Evolutionary conservation across 2,888 invertebrate species (phyloP).

Genomic region (Nasonia oneida): DNA sequence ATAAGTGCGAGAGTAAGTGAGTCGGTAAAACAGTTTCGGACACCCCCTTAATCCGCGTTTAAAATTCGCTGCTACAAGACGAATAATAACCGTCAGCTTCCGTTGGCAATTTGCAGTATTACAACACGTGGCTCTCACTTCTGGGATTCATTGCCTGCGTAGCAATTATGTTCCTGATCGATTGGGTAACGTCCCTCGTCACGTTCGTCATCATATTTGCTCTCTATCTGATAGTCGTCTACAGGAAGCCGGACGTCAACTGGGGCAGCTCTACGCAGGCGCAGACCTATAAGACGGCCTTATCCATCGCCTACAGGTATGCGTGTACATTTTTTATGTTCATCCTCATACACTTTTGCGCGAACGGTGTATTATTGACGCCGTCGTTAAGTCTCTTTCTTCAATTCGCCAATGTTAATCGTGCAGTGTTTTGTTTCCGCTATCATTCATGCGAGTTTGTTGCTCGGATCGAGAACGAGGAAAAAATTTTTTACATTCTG

Average conservation of each 20-base stretch:
- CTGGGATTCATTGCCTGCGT: conserved; percentile 91
- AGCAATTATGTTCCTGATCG: conserved; percentile 96
- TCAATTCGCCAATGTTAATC: not conserved
- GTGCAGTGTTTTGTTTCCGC: not conserved
- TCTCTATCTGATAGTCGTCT: conserved; percentile 94
- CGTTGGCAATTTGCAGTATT: conserved; percentile 84
- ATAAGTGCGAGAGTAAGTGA: too few species aligned
- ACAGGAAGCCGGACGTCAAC: conserved; percentile 97
- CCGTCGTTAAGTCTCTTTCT: not conserved
- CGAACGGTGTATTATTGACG: not conserved
- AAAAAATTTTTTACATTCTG: not conserved
- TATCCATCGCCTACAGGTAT: conserved; percentile 87
- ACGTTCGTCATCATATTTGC: conserved; percentile 93
- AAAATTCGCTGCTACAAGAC: not conserved
- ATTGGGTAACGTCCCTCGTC: conserved; percentile 95
- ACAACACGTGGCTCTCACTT: conserved; percentile 94
- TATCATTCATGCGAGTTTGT: not conserved
- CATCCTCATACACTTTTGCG: not conserved
- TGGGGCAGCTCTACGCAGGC: conserved; percentile 99
- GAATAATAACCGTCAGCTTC: not conserved
- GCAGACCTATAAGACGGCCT: conserved; percentile 95
- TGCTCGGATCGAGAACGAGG: not conserved
- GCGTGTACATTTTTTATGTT: not conserved
- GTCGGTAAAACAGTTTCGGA: not conserved
- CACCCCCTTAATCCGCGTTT: too few species aligned